Base-by-base conservation (phyloP, 2,797 vertebrate genomes). In the Falco columbarius region DNA sequence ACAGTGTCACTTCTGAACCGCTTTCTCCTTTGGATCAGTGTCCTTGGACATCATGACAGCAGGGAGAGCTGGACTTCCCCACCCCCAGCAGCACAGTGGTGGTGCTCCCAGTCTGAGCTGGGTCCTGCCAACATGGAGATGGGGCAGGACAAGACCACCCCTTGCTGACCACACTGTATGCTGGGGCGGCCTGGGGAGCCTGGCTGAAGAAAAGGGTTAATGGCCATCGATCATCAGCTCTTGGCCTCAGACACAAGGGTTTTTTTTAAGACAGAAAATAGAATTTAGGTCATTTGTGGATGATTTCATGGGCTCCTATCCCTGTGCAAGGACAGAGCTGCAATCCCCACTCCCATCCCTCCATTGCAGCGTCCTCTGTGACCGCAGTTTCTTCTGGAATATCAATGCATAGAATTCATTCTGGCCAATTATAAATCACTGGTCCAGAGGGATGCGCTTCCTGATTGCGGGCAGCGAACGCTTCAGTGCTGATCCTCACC, bases 401-500 rank as follows among this genome's bases (percentile, higher is more conserved):
- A 68, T 52, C 90, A 38, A 21, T 1, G 52, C 12, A 2, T 42
- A 55, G 74, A 86, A 74, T 56, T 51, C 36, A 38, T 68, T 44
- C 36, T 10, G 27, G 73, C 10, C n/a, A 40, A 42, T 49, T 56
- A 71, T 6, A 80, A 79, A 68, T 47, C 63, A 21, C 47, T 0
- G 0, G 3, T 10, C 38, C 27, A 26, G 65, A 81, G 51, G 58
- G 42, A 83, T 72, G 30, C 3, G 1, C 12, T 49, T 66, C 84
- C 72, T 1, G 0, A 6, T 1, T 2, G 55, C 22, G 23, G 59
- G 40, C 49, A 70, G n/a, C 0, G 0, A 59, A 44, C 0, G 0
- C 34, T 29, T 34, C 29, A 8, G 56, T 0, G 54, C 30, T 10
- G 54, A 14, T 47, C 46, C 36, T 42, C 2, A 0, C 36, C 58